Evolutionary conservation across 30 jellyfish, hydroid and myxozoan species (phyloP), one percentile per base, ranked within the genome.

Genomic region (Phacellophora camtschatica): DNA sequence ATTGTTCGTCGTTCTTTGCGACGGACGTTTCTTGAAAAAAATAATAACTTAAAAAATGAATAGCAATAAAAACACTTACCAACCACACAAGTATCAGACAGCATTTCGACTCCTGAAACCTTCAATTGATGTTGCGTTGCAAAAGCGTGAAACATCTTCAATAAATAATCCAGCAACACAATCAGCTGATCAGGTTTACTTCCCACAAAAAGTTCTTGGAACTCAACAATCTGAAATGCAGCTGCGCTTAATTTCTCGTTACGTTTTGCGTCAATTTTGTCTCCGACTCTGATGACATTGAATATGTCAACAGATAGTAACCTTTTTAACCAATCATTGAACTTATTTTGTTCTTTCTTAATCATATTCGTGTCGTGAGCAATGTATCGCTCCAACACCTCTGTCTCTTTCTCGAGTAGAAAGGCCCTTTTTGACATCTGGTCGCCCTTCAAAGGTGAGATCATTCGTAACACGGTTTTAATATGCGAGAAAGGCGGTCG

Each of bases 371-470:
- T 84, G 72, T 90, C 98, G 32, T 84, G 66, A 3, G 96, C 85
- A 23, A 90, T 90, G 88, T 59, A 90, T 37, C 67, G 55, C 51
- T 90, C 98, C 36, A 90, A 58, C 65, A 77, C 68, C 58, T 90
- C 98, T 0, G 98, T 76, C 67, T 90, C 98, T 65, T 88, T 69
- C 79, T 90, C 96, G 0, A 90, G 66, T 33, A 90, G 81, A 24
- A 90, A 62, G 16, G 95, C 98, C 25, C 98, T 53, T 49, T 84
- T 83, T 18, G 49, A 84, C 83, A 74, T 77, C 36, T 55, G 82
- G 35, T 89, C 85, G 43, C 98, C 98, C 54, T 83, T 77, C 67
- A 90, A 66, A 5, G 98, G 98, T 19, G 96, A 74, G 19, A 90
- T 57, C 2, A 77, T 54, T 23, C 80, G 89, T 41, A 90, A 55